Evolutionary conservation across 1,140 invertebrate genomes (phyloP).

Genomic region (Kradibia gibbosae): DNA sequence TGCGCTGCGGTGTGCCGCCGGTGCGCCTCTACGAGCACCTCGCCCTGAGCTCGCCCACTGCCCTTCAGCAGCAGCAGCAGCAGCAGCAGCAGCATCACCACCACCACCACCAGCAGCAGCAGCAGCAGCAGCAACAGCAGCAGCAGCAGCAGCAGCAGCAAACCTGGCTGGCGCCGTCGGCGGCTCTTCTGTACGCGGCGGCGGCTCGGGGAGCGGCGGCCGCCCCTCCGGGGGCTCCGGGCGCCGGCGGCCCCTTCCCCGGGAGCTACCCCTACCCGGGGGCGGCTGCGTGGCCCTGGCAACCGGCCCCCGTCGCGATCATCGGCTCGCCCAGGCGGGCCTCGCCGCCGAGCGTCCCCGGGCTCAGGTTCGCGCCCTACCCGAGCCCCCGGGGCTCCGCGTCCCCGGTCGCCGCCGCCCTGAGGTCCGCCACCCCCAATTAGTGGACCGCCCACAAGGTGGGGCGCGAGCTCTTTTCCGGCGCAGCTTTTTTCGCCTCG

Average conservation of each 20-base stretch:
- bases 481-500: slow-evolving; percentile 2
- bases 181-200: slow-evolving; percentile 60
- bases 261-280: slow-evolving; percentile 19
- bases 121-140: slow-evolving; percentile 54
- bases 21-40: slow-evolving; percentile 70
- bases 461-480: background rate
- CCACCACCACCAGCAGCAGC: slow-evolving; percentile 32
- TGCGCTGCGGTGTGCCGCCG: slow-evolving; percentile 69
- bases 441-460: slow-evolving; percentile 20
- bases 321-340: slow-evolving; percentile 60
- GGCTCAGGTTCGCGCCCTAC: slow-evolving; percentile 68
- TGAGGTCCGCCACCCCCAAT: slow-evolving; percentile 41
- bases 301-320: slow-evolving; percentile 56
- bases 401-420: slow-evolving; percentile 54
- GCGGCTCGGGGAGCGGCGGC: slow-evolving; percentile 63
- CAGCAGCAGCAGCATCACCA: slow-evolving; percentile 59
- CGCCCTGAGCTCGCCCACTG: slow-evolving; percentile 62
- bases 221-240: slow-evolving; percentile 48
- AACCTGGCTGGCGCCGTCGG: slow-evolving; percentile 58
- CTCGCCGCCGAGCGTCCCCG: slow-evolving; percentile 61
- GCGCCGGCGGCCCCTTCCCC: slow-evolving; percentile 29
- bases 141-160: slow-evolving; percentile 40
- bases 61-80: slow-evolving; percentile 58
- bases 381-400: slow-evolving; percentile 59
- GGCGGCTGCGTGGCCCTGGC: slow-evolving; percentile 67